Percentiles rank a stretch among this genome's conserved stretches.
Conservation (phyloP, 2,797 vertebrate genomes). For the Neomorphus geoffroyi region DNA sequence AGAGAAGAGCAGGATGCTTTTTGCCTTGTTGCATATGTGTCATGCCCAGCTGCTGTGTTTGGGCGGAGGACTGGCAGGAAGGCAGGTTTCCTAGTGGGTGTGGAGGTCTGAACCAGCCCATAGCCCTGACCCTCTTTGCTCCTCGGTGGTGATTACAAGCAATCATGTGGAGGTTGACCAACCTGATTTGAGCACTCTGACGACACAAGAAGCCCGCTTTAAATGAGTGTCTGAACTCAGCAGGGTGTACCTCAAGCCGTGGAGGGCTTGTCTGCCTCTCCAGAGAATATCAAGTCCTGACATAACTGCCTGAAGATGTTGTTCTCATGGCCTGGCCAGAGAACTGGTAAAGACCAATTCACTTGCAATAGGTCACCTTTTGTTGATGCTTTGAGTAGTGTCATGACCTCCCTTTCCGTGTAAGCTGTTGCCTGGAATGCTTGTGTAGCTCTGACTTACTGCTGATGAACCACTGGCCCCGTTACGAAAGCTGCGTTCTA, state of each 20-base stretch:
- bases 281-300: neutral
- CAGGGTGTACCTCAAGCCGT: neutral
- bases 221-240: neutral
- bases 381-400: neutral
- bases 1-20: neutral
- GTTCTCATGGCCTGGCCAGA: neutral
- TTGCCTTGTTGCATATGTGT: neutral
- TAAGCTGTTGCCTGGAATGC: neutral
- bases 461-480: fast-evolving
- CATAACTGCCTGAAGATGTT: neutral
- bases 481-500: neutral
- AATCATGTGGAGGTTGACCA: neutral
- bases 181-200: neutral
- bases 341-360: neutral
- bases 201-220: neutral
- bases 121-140: neutral
- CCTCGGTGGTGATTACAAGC: neutral
- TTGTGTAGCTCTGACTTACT: neutral
- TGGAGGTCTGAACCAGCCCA: neutral
- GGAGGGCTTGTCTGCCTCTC: neutral
- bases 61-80: neutral
- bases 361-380: neutral
- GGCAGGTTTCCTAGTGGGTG: neutral
- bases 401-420: neutral
- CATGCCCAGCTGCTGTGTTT: neutral